Evolutionary conservation across 1,140 invertebrate genomes (phyloP), one percentile per base, ranked within the genome.

Genomic region (Psix sp.): DNA sequence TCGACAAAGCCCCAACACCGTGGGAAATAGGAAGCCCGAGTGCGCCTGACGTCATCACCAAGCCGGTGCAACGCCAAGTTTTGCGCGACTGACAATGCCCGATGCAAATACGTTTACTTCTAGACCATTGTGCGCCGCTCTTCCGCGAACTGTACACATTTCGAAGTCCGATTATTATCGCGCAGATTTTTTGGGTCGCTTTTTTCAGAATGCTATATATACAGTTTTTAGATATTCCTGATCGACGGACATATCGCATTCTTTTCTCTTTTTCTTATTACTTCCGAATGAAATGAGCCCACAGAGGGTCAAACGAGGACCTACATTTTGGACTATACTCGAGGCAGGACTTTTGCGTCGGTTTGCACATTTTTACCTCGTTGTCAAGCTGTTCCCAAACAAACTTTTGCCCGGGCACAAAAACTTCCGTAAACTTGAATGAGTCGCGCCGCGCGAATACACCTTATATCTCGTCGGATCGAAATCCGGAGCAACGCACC

Each of bases 1-100:
- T 80, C 79, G 80, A 85, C 80, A 83, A 85, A 82, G 81, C 80
- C 70, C n/a, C 79, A 82, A 82, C 74, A 83, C 75, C 80, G 82
- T 83, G 82, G 82, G 82, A 83, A 83, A 82, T 77, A 45, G 76
- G 72, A 83, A 79, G 78, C 74, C 74, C 73, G 77, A 81, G 59
- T 49, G 51, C 62, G 51, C 72, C n/a, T n/a, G 71, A 74, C 67
- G 40, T 43, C 59, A 43, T 16, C 62, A n/a, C n/a, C n/a, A n/a
- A 46, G 45, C 24, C 57, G 42, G 46, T 36, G 49, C 46, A 52
- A 59, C 62, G 67, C 57, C 42, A 56, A 62, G 60, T 63, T 74
- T 63, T 74, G 67, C 62, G 67, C 70, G 62, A 68, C 65, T 46
- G 65, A 68, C 65, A 68, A 46, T 57, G 45, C 15, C 29, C 40